Percentiles rank a stretch among this genome's conserved stretches.
These are phyloP conservation scores for Ciconia stormi DNA, from an alignment of 2,113 vertebrate species.

Conservation along the genomic window DNA sequence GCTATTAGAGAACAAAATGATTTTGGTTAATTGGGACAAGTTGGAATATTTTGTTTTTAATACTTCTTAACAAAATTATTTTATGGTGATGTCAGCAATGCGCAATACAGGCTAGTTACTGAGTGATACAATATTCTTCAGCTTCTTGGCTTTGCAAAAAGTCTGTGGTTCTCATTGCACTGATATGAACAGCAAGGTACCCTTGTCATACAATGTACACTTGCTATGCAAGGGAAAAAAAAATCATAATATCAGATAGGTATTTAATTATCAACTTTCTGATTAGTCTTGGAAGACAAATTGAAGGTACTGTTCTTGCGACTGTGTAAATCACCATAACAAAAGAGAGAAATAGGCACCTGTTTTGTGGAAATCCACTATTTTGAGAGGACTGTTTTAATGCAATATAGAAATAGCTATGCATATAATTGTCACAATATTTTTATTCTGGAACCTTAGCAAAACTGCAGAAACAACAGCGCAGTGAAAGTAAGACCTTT, in stretches of 20 bases:
- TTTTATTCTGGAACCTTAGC: background rate
- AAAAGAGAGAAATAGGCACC: background rate
- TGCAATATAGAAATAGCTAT: background rate
- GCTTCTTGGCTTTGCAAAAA: background rate
- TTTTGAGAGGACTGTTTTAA: background rate
- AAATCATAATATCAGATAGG: background rate
- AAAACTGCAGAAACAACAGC: background rate
- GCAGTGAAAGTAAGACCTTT: background rate
- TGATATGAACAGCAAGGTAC: background rate
- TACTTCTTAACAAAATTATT: background rate
- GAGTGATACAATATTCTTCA: background rate
- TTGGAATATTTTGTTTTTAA: background rate
- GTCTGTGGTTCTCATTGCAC: background rate
- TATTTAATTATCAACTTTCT: background rate
- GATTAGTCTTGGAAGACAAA: background rate
- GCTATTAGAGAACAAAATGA: conserved; percentile 69
- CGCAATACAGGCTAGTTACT: background rate
- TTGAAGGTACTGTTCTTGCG: background rate
- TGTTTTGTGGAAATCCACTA: background rate
- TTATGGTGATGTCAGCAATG: background rate
- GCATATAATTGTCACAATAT: background rate
- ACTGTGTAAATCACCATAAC: background rate
- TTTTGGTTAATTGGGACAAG: background rate
- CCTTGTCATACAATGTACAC: background rate
- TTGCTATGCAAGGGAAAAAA: background rate